Base-by-base conservation (phyloP, 2,888 invertebrate genomes). In the Andrena chrysosceles region DNA sequence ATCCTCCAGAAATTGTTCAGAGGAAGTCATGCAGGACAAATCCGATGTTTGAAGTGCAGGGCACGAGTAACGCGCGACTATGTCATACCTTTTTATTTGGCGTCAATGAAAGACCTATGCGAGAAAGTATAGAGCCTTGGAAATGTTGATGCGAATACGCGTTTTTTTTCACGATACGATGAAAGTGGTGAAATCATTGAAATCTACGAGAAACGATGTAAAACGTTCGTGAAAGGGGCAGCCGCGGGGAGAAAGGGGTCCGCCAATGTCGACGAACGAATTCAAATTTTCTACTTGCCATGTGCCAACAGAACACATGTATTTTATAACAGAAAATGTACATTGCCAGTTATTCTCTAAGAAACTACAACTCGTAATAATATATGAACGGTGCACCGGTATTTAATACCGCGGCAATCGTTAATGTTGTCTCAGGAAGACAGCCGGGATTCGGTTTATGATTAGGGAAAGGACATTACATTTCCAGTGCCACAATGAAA, bases 1-100 rank as follows among this genome's bases (percentile, higher is more conserved):
- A 74, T 70, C 83, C 69, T 86, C 77, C 87, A 93, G 93, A 93
- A 93, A 92, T 90, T 92, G 91, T 90, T 93, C 93, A 72, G 91
- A 91, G 84, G 93, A 90, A 85, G 90, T 91, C 83, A 89, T 93
- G 85, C 91, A 92, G 84, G 91, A 91, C 81, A 92, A 91, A 88
- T 90, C 91, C 83, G 91, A 93, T 68, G 71, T 84, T 87, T 87
- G 84, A 89, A 77, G 67, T 74, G 56, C 80, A 77, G 70, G 63
- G 75, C 74, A 64, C 59, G 72, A 83, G 35, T 75, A 67, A 42
- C 56, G 54, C 42, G 59, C 74, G 66, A 70, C 67, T 48, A 29
- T 64, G 42, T 67, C 60, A 62, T 60, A 69, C 33, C 62, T 74
- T 68, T 68, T 76, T 74, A 75, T 64, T 73, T 81, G 49, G 67